Evolutionary conservation across 2,797 vertebrate species (phyloP).

Genomic region (Poecilia picta): DNA sequence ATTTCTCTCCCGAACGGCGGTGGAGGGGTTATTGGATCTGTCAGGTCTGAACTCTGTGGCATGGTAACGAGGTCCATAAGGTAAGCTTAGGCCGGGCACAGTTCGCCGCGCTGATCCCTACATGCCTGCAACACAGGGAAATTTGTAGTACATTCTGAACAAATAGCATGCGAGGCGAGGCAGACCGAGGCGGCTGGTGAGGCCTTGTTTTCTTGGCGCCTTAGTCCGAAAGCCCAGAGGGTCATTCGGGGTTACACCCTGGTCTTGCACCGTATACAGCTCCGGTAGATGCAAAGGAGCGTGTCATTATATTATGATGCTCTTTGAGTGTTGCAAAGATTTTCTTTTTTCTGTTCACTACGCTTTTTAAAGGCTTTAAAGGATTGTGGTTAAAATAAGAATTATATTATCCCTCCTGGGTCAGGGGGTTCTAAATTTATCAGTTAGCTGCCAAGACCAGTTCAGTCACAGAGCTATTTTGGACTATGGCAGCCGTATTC

Average conservation of each 20-base stretch:
- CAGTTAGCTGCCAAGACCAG: constrained; percentile 15
- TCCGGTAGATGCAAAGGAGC: constrained; percentile 76
- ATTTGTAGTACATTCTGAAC: constrained; percentile 98
- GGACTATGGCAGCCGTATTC: constrained; percentile 20
- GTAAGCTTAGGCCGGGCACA: constrained; percentile 91
- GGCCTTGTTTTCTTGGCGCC: constrained; percentile 67
- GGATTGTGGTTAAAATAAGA: constrained; percentile 23
- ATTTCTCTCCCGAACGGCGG: constrained; percentile 89
- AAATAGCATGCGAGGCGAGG: constrained; percentile 83
- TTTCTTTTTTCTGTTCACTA: constrained; percentile 29
- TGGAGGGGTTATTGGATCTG: constrained; percentile 98
- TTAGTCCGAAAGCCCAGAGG: constrained; percentile 51
- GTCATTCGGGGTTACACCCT: constrained; percentile 63
- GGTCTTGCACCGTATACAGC: constrained; percentile 70
- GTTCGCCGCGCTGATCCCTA: constrained; percentile 89
- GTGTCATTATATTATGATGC: constrained; percentile 76
- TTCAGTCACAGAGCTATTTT: constrained; percentile 37
- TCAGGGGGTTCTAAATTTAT: constrained; percentile 1
- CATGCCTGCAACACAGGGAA: constrained; percentile 89
- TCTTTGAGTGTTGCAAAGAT: constrained; percentile 49
- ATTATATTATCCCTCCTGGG: constrained; percentile 15
- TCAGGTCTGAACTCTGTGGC: constrained; percentile 98
- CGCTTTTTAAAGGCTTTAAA: constrained; percentile 37
- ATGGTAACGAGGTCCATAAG: constrained; percentile 94
- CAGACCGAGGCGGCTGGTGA: constrained; percentile 41